phyloP scores from a whole-genome alignment of 1,140 invertebrate species.

The Cephus cinctus region DNA sequence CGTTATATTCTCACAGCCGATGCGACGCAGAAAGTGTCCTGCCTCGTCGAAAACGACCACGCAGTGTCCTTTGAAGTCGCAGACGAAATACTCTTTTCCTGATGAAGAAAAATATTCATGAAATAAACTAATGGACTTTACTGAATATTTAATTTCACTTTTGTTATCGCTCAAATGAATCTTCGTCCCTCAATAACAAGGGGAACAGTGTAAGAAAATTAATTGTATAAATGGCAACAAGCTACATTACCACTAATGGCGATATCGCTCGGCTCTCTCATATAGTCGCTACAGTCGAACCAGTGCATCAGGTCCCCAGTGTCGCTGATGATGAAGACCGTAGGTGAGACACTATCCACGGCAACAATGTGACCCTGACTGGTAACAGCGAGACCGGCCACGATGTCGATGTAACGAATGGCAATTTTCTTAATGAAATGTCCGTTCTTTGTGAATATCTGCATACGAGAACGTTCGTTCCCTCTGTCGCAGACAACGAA shows the following conservation, averaged over 20 bases:
- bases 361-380: constrained; percentile 89
- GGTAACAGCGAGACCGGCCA: constrained; percentile 92
- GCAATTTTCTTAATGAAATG: constrained; percentile 92
- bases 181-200: too few relatives aligned
- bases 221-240: constrained; percentile 2
- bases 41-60: constrained; percentile 94
- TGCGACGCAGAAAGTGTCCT: constrained; percentile 86
- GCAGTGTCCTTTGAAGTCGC: constrained; percentile 97
- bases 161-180: too few relatives aligned
- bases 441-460: constrained; percentile 88
- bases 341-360: constrained; percentile 95
- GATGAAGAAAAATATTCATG: constrained; percentile 14
- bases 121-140: too few relatives aligned
- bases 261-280: constrained; percentile 96
- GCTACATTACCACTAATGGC: constrained; percentile 84
- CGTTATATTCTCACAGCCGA: constrained; percentile 92
- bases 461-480: constrained; percentile 94
- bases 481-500: constrained; percentile 96
- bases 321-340: constrained; percentile 92
- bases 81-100: constrained; percentile 95
- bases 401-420: constrained; percentile 93
- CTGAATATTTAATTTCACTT: too few relatives aligned
- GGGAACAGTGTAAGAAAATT: neutral
- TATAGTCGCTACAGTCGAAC: constrained; percentile 96
- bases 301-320: constrained; percentile 86